Evolutionary conservation across 2,797 vertebrate genomes (phyloP), one percentile per base, ranked within the genome.

Genomic region (Erpetoichthys calabaricus): DNA sequence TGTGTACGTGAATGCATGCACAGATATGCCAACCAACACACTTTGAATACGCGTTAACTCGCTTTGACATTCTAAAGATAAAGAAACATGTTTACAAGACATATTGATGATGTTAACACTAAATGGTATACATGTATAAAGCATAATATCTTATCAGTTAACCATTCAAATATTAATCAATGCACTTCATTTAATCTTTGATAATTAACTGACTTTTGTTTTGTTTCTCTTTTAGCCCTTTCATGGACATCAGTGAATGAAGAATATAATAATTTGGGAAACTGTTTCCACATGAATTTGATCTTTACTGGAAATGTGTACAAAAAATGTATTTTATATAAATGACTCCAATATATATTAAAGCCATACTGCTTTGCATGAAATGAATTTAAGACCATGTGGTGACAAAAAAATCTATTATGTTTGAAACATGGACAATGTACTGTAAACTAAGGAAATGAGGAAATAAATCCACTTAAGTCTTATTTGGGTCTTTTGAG

Each of bases 321-420:
- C 51, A 59, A 59, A 9, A 59, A 9, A 10, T 54, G 58, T 62
- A 55, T 50, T 58, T 56, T 49, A 46, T 59, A 67, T 72, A 79
- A 74, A 45, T 53, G 44, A 41, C 44, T 59, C 44, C 51, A 47
- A 25, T 42, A 9, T 44, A 41, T 60, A 50, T 61, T 56, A 64
- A 80, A 82, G 78, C 79, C 80, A 82, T 80, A 73, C 60, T 60
- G 64, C 70, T 78, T 67, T 59, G 51, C 45, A 49, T 57, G 41
- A 51, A 54, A 54, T 59, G 10, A 43, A 56, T 56, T 58, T 8
- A 52, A 55, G 52, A 53, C 57, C 51, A 54, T 54, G 53, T 54
- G 44, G 8, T 42, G 8, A 41, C 44, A 1, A 42, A 54, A 54
- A 54, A 42, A 54, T 2, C 8, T 7, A 51, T 25, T 6, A 43